Percentiles rank a stretch among this genome's conserved stretches.
phyloP scores from a whole-genome alignment of 2,113 vertebrate genomes.

The Ranitomeya imitator region DNA sequence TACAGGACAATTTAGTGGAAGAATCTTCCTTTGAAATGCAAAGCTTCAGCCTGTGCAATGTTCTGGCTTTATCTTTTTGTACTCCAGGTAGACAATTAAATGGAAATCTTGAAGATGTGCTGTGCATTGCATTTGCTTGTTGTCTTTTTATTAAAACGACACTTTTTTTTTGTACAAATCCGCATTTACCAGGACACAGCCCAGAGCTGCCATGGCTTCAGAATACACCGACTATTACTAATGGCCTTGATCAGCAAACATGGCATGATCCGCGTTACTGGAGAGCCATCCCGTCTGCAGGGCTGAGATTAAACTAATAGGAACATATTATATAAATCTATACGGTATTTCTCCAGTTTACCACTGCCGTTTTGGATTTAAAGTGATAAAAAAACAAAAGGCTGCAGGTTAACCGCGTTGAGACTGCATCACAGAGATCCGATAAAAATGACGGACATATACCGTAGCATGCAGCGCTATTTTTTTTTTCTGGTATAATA shows the following conservation, averaged over 20 bases:
- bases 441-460: too few species aligned
- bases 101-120: background rate
- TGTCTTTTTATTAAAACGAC: background rate
- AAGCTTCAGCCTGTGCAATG: background rate
- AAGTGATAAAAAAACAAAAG: too few species aligned
- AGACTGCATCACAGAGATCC: too few species aligned
- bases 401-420: too few species aligned
- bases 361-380: too few species aligned
- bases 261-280: background rate
- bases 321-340: background rate
- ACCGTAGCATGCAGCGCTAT: too few species aligned
- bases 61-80: background rate
- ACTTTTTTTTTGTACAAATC: background rate
- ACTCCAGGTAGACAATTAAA: background rate
- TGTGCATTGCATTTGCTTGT: background rate
- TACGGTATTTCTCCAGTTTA: background rate
- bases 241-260: background rate
- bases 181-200: background rate
- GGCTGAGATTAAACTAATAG: background rate
- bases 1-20: background rate
- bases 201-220: background rate
- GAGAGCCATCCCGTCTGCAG: background rate
- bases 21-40: background rate
- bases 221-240: background rate
- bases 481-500: too few species aligned